Evolutionary conservation across 2,888 invertebrate genomes (phyloP).

Genomic region (Dryobota labecula): DNA sequence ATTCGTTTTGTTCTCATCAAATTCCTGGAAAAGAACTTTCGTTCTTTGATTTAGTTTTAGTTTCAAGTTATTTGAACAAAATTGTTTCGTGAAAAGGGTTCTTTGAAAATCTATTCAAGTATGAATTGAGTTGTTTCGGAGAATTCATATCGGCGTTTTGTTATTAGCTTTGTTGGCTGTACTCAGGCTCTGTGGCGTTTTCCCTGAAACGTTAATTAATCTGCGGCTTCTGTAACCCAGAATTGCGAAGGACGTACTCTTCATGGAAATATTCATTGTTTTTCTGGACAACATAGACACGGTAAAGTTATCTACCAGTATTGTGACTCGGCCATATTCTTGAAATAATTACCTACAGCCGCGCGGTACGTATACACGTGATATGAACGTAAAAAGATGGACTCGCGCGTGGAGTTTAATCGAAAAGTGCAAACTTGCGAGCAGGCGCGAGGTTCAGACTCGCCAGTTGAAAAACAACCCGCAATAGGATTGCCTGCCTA

Average conservation of each 20-base stretch:
- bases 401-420: no score
- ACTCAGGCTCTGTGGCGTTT: slow-evolving; percentile 17
- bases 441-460: no score
- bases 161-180: slow-evolving; percentile 24
- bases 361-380: no score
- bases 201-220: slow-evolving; percentile 42
- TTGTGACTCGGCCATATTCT: no score
- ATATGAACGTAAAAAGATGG: no score
- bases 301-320: no score
- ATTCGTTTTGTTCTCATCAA: slow-evolving; percentile 60
- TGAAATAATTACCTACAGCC: no score
- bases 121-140: slow-evolving; percentile 34
- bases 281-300: not conserved
- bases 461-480: no score
- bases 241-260: slow-evolving; percentile 3
- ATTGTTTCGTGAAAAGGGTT: slow-evolving; percentile 34
- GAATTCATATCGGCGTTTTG: slow-evolving; percentile 29
- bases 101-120: slow-evolving; percentile 34
- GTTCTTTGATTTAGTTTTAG: slow-evolving; percentile 46
- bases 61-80: slow-evolving; percentile 46
- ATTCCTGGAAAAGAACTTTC: slow-evolving; percentile 41
- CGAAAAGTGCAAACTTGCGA: no score
- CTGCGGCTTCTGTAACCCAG: slow-evolving; percentile 13
- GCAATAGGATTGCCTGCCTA: no score
- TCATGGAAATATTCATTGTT: slow-evolving; percentile 17